Base-by-base conservation (phyloP, 2,797 vertebrate genomes). In the Cygnus olor region DNA sequence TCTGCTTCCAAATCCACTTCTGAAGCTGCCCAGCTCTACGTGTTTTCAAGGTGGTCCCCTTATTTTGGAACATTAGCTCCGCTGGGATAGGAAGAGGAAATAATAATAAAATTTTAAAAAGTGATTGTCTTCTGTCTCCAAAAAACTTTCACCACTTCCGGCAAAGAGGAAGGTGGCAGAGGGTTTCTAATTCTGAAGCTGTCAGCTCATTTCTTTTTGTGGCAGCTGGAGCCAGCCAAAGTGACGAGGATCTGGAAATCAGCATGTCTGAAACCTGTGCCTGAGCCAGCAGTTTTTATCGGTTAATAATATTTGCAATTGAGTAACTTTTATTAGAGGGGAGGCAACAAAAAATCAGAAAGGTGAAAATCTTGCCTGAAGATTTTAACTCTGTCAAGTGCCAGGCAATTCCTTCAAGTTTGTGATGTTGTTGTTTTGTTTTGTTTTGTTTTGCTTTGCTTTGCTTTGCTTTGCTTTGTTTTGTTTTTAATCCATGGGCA, bases 241-340 rank as follows among this genome's bases (percentile, higher is more conserved):
- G 78, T 61, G 83, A 93, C 0, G 27, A 79, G 78, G 61, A 76
- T 17, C 80, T 87, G 80, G 69, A 81, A 74, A 71, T 18, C 1
- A 0, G 65, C 45, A 34, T 47, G 54, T 76, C 82, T 79, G 71
- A 76, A 84, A 87, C 71, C 71, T 9, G 54, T 32, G 70, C 21
- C 84, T 90, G 89, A 92, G 84, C 78, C 94, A 94, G 89, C 89
- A 95, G n/a, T 21, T 84, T 78, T 77, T 34, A 74, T 88, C 85
- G 92, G 87, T 60, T 93, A 53, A 90, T 80, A 85, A 81, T 92
- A 76, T 76, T 93, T 84, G 16, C 89, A 94, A 96, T 92, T 92
- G 66, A 8, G 9, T 79, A 66, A 70, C 30, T 90, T 70, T 57
- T 72, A 76, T 79, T 92, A 61, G 36, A 54, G 30, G 20, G 15